Conservation (phyloP, 2,888 invertebrate species). For the Kryphioiulus occultus region DNA sequence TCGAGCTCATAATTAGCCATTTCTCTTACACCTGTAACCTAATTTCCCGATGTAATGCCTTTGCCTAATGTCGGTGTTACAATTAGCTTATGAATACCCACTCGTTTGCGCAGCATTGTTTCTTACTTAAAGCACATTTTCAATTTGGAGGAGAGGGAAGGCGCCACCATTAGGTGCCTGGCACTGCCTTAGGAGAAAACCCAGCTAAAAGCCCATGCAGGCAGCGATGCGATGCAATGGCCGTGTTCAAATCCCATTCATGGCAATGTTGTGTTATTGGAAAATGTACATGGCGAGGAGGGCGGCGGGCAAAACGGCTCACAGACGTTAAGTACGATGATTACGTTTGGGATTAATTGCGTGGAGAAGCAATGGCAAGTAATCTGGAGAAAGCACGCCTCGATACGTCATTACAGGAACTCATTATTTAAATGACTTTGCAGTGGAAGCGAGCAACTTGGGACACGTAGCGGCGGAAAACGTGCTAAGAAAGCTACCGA, state of each 20-base stretch:
- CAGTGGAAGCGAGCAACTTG: constrained; percentile 44
- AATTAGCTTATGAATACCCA: constrained; percentile 47
- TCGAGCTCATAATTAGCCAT: constrained; percentile 43
- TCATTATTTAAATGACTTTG: constrained; percentile 50
- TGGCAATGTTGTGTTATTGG: constrained; percentile 30
- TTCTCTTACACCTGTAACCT: constrained; percentile 48
- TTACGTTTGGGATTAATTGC: constrained; percentile 50
- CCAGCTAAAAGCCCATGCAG: constrained; percentile 7
- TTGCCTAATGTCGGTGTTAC: constrained; percentile 39
- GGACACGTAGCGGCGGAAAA: constrained; percentile 29
- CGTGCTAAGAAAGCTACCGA: not conserved
- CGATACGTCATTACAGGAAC: constrained; percentile 49
- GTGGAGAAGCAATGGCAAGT: constrained; percentile 48
- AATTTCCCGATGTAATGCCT: constrained; percentile 45
- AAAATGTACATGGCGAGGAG: constrained; percentile 1
- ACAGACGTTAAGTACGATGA: constrained; percentile 47
- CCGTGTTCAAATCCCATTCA: constrained; percentile 28
- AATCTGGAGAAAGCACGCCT: constrained; percentile 48
- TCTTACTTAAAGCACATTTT: constrained; percentile 42
- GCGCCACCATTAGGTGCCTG: not conserved
- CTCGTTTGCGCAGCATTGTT: not conserved
- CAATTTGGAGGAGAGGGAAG: constrained; percentile 29
- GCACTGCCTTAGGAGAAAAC: not conserved
- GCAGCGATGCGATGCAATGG: not conserved
- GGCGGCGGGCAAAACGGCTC: constrained; percentile 21